Percentiles rank a stretch among this genome's conserved stretches.
Conservation (phyloP, 2,113 vertebrate species). For the Mirza zaza region DNA sequence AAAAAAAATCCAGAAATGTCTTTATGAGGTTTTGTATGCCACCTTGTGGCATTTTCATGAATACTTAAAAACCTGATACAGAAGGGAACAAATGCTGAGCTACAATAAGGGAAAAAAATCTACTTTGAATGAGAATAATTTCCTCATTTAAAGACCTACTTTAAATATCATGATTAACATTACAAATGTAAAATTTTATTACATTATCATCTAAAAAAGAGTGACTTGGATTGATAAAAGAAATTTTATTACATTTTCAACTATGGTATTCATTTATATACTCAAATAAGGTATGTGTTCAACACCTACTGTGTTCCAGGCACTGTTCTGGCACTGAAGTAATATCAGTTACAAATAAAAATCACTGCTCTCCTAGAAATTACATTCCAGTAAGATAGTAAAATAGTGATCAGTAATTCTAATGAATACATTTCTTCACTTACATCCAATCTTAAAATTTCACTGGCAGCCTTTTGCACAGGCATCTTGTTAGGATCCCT, state of each 20-base stretch:
- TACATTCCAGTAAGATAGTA: neutral
- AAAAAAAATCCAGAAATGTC: neutral
- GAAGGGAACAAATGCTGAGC: neutral
- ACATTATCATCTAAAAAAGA: neutral
- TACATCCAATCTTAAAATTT: neutral
- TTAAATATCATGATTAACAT: neutral
- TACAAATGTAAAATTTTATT: conserved; percentile 2
- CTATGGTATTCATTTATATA: neutral
- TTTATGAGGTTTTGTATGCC: conserved; percentile 45
- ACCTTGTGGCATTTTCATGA: conserved; percentile 55
- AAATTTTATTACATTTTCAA: neutral
- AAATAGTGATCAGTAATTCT: neutral
- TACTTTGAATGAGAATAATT: conserved; percentile 15
- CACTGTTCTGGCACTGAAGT: neutral
- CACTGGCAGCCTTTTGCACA: neutral
- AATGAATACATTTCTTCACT: neutral
- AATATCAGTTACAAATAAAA: neutral
- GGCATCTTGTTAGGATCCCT: neutral
- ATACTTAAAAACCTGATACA: neutral
- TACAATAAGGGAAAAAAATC: neutral
- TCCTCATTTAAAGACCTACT: conserved; percentile 18
- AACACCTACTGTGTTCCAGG: neutral
- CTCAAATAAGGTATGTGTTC: neutral
- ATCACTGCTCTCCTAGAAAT: neutral
- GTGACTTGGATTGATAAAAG: conserved; percentile 4